Percentiles rank a stretch among this genome's conserved stretches.
These are phyloP conservation scores for Cotesia glomerata DNA, from an alignment of 1,140 invertebrate genomes.

Conservation along the genomic window DNA sequence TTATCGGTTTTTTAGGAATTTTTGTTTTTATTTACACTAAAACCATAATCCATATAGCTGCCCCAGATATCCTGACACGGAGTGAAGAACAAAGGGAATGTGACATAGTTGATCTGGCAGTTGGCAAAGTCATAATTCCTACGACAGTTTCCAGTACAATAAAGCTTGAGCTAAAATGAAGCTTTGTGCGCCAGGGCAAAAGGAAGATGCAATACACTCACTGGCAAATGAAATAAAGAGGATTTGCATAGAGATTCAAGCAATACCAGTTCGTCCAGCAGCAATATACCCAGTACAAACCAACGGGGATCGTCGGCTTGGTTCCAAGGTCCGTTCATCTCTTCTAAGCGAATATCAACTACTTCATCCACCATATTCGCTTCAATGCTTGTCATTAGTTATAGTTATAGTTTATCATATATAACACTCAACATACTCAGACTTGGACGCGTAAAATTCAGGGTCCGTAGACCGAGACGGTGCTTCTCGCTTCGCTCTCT, in stretches of 20 bases:
- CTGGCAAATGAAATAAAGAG: conserved; percentile 14
- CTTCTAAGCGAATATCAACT: conserved; percentile 25
- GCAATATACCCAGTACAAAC: neutral
- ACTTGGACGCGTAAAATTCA: neutral
- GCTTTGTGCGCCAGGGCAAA: neutral
- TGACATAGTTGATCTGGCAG: conserved; percentile 25
- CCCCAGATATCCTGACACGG: conserved; percentile 3
- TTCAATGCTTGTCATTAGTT: conserved; percentile 26
- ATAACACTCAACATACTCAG: no score
- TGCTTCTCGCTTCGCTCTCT: neutral
- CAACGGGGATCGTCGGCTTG: neutral
- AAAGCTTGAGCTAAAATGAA: conserved; percentile 20
- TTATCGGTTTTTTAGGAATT: neutral
- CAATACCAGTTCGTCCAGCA: neutral
- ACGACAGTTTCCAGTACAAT: conserved; percentile 27
- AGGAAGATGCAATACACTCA: neutral
- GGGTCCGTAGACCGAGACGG: conserved; percentile 17
- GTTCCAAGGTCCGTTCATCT: conserved; percentile 3
- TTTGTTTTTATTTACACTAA: neutral
- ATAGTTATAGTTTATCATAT: neutral
- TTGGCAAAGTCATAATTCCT: conserved; percentile 25
- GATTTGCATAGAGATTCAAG: conserved; percentile 26
- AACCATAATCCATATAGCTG: no score
- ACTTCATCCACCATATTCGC: neutral
- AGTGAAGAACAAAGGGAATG: conserved; percentile 17